Base-by-base conservation (phyloP, 92 coral and sea anemone genomes). In the Palythoa grandiflora region DNA sequence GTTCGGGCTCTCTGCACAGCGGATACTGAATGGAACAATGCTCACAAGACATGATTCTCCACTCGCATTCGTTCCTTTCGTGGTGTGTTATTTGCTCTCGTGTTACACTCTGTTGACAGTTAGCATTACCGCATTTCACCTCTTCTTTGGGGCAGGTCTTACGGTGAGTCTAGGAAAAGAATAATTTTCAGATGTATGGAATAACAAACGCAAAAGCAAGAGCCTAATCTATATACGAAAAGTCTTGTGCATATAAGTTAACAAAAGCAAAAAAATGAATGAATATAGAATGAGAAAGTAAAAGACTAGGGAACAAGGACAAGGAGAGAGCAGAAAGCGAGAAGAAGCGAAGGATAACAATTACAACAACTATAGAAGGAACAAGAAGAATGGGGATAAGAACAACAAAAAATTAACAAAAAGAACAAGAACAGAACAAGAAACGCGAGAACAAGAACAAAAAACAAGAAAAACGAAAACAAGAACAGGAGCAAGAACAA, bases 11-110 rank as follows among this genome's bases (percentile, higher is more conserved):
- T 6, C 9, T 78, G 53, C 83, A 55, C 16, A 57, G 13, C 36
- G 83, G 71, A 20, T 36, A 52, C 28, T 37, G 70, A 4, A 14
- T 13, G 13, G 71, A 53, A 68, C 83, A 78, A 21, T 78, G 12
- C 38, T 57, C 70, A 38, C 83, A 78, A 2, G 83, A 17, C 6
- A 78, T 70, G 47, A 36, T 54, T 54, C 83, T 36, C 70, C 70
- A 78, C 59, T 78, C 83, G 10, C 83, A 78, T 38, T 55, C 83
- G 14, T 20, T 16, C 59, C 68, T 78, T 35, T 78, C 83, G 83
- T 78, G 83, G 8, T 78, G 54, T 28, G 35, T 44, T 13, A 78
- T 54, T 36, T 78, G 70, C 37, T 57, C 83, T 38, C 83, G 83
- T 39, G 71, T 53, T 16, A 78, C n/a, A 37, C 20, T 78, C 50